Percentiles rank a stretch among this genome's conserved stretches.
Conservation (phyloP, 2,113 vertebrate species). For the Circaetus gallicus region DNA sequence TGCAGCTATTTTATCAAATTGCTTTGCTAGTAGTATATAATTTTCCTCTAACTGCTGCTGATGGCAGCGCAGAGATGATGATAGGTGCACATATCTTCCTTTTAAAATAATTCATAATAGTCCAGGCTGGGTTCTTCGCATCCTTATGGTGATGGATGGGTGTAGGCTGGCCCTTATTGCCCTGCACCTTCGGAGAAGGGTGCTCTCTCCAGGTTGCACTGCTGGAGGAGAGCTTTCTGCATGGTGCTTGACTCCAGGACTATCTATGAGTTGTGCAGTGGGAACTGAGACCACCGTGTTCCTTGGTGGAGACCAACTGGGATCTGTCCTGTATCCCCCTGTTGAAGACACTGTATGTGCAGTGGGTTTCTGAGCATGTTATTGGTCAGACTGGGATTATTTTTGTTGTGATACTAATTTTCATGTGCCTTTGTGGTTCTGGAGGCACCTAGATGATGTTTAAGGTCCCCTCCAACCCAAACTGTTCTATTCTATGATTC, state of each 20-base stretch:
- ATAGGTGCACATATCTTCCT: neutral
- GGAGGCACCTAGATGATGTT: neutral
- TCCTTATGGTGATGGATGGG: neutral
- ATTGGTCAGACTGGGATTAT: neutral
- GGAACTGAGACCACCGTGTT: neutral
- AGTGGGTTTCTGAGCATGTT: neutral
- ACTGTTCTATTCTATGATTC: too few relatives aligned
- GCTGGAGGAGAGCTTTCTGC: neutral
- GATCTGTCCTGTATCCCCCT: too few relatives aligned
- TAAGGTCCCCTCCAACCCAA: too few relatives aligned
- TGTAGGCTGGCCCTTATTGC: neutral
- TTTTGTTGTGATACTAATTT: neutral
- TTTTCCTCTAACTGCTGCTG: neutral
- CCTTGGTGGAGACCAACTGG: neutral
- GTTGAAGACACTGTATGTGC: neutral
- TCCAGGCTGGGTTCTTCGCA: neutral
- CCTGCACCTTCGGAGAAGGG: neutral
- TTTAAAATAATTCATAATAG: neutral
- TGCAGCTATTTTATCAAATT: neutral
- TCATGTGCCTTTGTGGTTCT: neutral
- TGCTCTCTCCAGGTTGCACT: neutral
- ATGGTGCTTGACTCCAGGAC: accelerated
- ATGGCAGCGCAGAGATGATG: neutral
- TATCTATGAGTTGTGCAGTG: neutral
- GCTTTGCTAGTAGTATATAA: neutral